Evolutionary conservation across 2,797 vertebrate species (phyloP), one percentile per base, ranked within the genome.

Genomic region (Hydrocynus forskahlii): DNA sequence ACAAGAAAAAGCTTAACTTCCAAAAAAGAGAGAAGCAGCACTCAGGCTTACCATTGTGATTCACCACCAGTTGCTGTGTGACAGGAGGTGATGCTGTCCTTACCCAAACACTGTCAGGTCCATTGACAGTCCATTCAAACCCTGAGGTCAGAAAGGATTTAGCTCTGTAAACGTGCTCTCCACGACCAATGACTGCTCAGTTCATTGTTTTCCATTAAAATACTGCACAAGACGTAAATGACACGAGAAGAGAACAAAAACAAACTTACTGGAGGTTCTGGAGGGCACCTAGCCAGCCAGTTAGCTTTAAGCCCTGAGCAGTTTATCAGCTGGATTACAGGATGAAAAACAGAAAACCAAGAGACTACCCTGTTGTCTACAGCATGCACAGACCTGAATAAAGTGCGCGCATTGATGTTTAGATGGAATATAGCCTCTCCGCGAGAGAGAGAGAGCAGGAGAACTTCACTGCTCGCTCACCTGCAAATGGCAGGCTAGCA

Each of bases 61-160:
- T 90, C 89, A 91, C 91, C 92, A 92, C 91, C 92, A 92, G 92
- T 91, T 90, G 88, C 88, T 87, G 85, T 89, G 92, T 87, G 93
- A 93, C 92, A 90, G 93, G 89, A 92, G 92, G 91, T 80, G 91
- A 90, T 89, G 90, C 90, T 93, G 92, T 92, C 92, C 91, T 94
- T 89, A 93, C 90, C 90, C 91, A 89, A 91, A 91, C 90, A 90
- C 92, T 89, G 93, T 93, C 92, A 93, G 92, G 92, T 93, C 93
- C 91, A 90, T 89, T 90, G 78, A 91, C 92, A 83, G 89, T 94
- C 90, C 93, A 94, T 94, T 94, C 94, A 95, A 93, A 88, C 88
- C 92, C 94, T 95, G 88, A 81, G 87, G 85, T 82, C 66, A 80
- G 63, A 60, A 71, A 74, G 79, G 88, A 2, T 60, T 38, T 21